These are phyloP conservation scores for Vicugna pacos DNA, from an alignment of 2,113 vertebrate species.

Conservation along the genomic window DNA sequence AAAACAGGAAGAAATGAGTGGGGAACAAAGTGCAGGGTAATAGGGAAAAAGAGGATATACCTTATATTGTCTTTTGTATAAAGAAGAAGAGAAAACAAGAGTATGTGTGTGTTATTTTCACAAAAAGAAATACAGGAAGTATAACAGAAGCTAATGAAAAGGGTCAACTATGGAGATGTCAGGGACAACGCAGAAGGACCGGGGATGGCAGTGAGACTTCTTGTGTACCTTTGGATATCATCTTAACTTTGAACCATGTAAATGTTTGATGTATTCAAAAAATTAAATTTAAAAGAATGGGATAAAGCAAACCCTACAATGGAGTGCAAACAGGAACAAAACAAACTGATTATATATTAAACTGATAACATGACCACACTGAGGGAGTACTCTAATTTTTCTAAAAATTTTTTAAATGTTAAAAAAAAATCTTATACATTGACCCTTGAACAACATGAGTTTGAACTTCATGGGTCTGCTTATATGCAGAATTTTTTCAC, in stretches of 20 bases:
- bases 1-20: neutral
- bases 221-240: accelerated
- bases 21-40: neutral
- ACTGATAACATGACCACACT: neutral
- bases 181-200: accelerated
- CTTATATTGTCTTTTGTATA: neutral
- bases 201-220: neutral
- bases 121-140: neutral
- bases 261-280: neutral
- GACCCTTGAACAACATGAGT: neutral
- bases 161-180: neutral
- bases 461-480: neutral
- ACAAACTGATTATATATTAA: neutral
- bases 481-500: neutral
- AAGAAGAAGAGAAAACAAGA: neutral
- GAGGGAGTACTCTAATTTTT: neutral
- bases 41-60: neutral
- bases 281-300: neutral
- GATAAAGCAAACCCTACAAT: neutral
- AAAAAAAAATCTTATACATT: neutral
- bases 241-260: neutral
- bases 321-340: neutral
- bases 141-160: neutral
- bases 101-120: neutral
- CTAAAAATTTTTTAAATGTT: neutral